phyloP scores from a whole-genome alignment of 2,797 vertebrate species.

The Neosilurus mollespiculum region DNA sequence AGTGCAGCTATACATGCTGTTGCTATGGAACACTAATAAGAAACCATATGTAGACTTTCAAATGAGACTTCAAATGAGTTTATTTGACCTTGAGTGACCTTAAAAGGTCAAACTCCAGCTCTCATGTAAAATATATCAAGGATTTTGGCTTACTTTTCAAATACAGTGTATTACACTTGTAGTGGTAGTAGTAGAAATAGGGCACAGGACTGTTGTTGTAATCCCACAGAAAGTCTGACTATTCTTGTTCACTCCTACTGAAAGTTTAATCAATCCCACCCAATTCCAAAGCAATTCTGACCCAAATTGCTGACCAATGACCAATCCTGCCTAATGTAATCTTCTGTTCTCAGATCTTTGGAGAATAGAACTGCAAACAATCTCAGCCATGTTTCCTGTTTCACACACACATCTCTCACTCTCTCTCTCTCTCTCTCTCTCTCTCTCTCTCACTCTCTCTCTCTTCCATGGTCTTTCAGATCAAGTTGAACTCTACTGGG shows the following conservation, averaged over 20 bases:
- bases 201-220: background rate
- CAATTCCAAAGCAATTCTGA: background rate
- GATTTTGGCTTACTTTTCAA: too few relatives aligned
- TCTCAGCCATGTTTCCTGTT: conserved; percentile 8
- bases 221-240: background rate
- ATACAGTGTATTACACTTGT: background rate
- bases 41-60: too few relatives aligned
- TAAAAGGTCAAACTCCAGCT: too few relatives aligned
- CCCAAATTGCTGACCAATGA: background rate
- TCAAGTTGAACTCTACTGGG: conserved; percentile 27
- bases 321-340: background rate
- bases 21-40: too few relatives aligned
- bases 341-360: background rate
- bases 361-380: background rate
- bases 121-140: too few relatives aligned
- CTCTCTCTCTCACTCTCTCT: background rate
- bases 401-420: background rate
- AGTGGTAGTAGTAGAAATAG: background rate
- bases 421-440: background rate
- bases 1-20: too few relatives aligned
- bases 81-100: too few relatives aligned
- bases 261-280: background rate
- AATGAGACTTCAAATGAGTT: too few relatives aligned
- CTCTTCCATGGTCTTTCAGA: conserved; percentile 5
- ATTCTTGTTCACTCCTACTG: background rate